These are phyloP conservation scores for Apodemus speciosus DNA, from an alignment of 2,113 vertebrate genomes.

Conservation along the genomic window DNA sequence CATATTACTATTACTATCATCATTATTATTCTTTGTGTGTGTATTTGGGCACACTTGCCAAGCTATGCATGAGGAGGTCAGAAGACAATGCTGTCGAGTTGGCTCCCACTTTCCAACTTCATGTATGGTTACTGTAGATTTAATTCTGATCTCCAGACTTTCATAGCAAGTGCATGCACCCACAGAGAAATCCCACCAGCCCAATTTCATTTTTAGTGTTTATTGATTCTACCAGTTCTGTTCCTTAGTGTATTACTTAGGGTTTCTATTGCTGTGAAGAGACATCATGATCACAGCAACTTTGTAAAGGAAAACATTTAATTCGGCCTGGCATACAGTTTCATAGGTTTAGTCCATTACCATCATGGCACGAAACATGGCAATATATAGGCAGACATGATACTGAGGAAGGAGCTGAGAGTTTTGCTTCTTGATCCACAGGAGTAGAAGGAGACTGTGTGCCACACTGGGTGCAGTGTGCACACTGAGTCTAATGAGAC, in stretches of 20 bases:
- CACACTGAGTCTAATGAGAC: background rate
- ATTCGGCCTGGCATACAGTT: background rate
- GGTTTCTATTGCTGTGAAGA: background rate
- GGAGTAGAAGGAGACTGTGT: background rate
- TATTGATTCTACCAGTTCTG: background rate
- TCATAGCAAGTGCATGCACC: background rate
- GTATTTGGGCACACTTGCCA: background rate
- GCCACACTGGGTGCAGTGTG: background rate
- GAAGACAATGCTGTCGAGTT: background rate
- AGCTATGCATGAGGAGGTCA: no score
- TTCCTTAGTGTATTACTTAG: background rate
- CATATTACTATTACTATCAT: background rate
- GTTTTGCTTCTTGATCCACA: background rate
- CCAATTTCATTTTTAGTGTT: background rate
- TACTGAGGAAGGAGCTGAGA: background rate
- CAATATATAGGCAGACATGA: background rate
- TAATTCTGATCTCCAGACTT: background rate
- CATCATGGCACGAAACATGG: background rate
- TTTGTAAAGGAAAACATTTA: background rate
- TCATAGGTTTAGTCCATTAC: background rate
- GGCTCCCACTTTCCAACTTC: background rate
- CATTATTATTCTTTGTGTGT: background rate
- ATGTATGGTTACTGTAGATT: background rate
- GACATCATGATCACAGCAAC: background rate
- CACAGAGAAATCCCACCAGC: background rate